A percentile compares a stretch with the other conserved stretches of the same genome.
Evolutionary conservation across 2,797 vertebrate species (phyloP).

Genomic region (Falco biarmicus): DNA sequence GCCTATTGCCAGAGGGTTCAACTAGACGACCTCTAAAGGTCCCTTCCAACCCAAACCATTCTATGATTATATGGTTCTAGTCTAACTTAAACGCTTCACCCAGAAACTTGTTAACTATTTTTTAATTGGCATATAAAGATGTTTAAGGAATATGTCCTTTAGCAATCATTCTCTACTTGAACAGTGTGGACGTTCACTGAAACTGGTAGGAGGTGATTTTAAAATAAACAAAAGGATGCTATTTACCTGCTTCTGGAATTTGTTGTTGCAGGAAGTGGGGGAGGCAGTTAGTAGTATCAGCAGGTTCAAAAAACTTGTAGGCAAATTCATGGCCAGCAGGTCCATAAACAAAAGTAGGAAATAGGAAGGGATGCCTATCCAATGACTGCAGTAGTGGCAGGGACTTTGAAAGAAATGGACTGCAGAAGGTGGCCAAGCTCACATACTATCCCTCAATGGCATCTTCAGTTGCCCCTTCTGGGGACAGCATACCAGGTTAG

Average conservation of each 20-base stretch:
- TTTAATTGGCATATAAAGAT: not conserved
- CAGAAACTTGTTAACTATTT: not conserved
- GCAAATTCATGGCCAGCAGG: not conserved
- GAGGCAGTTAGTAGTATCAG: not conserved
- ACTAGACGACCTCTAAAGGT: not conserved
- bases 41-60: no score
- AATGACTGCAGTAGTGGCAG: not conserved
- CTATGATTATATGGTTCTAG: not conserved
- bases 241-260: not conserved
- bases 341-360: not conserved
- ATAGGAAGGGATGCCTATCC: not conserved
- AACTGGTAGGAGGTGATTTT: not conserved
- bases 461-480: not conserved
- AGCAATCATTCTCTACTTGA: not conserved
- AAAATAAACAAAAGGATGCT: not conserved
- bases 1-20: no score
- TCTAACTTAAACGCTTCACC: not conserved
- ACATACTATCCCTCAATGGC: not conserved
- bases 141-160: not conserved
- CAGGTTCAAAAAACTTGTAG: not conserved
- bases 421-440: not conserved
- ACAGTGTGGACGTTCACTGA: not conserved
- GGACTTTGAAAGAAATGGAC: not conserved
- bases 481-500: not conserved
- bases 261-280: not conserved